These are phyloP conservation scores for Poecile atricapillus DNA, from an alignment of 2,113 vertebrate genomes.

Conservation along the genomic window DNA sequence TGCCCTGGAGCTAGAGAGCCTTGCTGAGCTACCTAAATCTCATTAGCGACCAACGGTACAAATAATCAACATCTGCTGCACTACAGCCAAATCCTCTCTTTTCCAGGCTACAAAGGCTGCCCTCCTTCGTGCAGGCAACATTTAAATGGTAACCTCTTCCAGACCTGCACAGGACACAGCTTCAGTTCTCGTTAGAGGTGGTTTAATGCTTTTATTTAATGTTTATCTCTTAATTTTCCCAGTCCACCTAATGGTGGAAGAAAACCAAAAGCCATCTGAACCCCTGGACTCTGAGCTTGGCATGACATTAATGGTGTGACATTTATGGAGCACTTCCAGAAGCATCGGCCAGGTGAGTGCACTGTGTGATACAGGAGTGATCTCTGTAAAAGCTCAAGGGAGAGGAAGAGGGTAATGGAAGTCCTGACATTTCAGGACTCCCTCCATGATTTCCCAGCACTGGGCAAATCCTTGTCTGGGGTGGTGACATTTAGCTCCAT, in stretches of 20 bases:
- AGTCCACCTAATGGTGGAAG: neutral
- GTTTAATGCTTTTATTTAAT: neutral
- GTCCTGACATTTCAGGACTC: neutral
- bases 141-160: neutral
- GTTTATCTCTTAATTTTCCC: neutral
- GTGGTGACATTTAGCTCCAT: neutral
- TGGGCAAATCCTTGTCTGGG: neutral
- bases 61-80: neutral
- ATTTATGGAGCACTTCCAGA: neutral
- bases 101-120: neutral
- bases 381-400: neutral
- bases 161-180: neutral
- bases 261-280: neutral
- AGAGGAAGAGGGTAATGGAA: neutral
- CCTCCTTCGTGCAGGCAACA: neutral
- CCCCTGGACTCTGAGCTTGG: neutral
- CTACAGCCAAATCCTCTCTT: neutral
- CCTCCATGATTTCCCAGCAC: neutral
- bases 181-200: neutral
- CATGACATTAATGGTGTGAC: neutral
- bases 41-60: neutral
- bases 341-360: accelerated
- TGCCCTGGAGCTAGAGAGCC: neutral
- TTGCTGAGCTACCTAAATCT: neutral
- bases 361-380: neutral